Evolutionary conservation across 2,888 invertebrate genomes (phyloP).

Genomic region (Linnaemya tessellans): DNA sequence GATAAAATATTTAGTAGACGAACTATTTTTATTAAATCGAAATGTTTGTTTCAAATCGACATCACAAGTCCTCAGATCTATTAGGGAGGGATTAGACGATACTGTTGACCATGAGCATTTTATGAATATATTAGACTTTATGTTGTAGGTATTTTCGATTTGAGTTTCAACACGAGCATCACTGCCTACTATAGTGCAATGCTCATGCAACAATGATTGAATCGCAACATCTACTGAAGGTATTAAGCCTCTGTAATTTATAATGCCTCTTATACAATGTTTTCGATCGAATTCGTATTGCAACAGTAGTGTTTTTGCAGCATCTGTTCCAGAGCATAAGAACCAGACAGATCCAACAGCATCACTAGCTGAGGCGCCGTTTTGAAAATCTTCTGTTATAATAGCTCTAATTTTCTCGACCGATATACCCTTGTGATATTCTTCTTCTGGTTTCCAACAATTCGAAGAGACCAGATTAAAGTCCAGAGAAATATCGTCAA

Average conservation of each 20-base stretch:
- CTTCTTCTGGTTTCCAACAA: conserved; percentile 80
- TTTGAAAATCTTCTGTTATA: conserved; percentile 77
- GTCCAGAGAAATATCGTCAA: conserved; percentile 79
- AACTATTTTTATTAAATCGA: conserved; percentile 76
- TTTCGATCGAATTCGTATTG: conserved; percentile 77
- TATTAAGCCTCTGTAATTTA: conserved; percentile 78
- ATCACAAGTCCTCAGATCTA: conserved; percentile 79
- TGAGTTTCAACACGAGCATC: conserved; percentile 73
- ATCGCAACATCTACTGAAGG: conserved; percentile 76
- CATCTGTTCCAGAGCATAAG: conserved; percentile 86
- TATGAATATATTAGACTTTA: conserved; percentile 78
- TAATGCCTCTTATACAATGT: conserved; percentile 78
- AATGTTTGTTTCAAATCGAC: conserved; percentile 79
- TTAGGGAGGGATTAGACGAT: conserved; percentile 75
- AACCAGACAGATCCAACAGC: conserved; percentile 84
- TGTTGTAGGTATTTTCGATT: conserved; percentile 79
- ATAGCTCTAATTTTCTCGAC: conserved; percentile 77
- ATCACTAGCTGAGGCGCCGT: conserved; percentile 42
- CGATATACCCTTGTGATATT: conserved; percentile 78
- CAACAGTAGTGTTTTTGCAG: conserved; percentile 82
- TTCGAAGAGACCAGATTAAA: conserved; percentile 73
- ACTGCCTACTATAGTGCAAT: conserved; percentile 72
- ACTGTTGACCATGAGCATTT: conserved; percentile 78
- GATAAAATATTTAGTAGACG: conserved; percentile 79
- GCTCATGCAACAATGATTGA: conserved; percentile 74